Evolutionary conservation across 1,140 invertebrate genomes (phyloP).

Genomic region (Dendroctonus ponderosae): DNA sequence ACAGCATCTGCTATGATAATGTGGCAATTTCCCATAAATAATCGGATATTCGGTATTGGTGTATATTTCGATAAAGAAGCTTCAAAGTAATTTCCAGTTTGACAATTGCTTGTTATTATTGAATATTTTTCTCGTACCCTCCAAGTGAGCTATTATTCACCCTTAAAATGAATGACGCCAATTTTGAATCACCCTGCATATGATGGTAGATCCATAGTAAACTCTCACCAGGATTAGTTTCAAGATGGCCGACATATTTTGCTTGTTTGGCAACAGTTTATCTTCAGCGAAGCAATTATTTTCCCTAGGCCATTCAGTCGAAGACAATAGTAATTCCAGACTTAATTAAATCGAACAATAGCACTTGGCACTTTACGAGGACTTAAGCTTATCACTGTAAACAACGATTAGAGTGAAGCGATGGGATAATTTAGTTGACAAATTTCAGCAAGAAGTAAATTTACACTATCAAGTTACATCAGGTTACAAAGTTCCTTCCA

Average conservation of each 20-base stretch:
- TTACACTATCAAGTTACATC: background rate
- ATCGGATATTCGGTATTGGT: too few species aligned
- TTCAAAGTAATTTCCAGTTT: background rate
- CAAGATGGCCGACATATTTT: background rate
- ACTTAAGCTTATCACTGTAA: constrained; percentile 20
- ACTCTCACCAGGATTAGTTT: background rate
- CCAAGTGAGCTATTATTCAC: too few species aligned
- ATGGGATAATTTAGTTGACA: constrained; percentile 21
- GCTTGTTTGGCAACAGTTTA: constrained; percentile 5
- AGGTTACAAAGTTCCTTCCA: too few species aligned
- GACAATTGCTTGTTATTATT: background rate
- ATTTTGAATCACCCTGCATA: too few species aligned
- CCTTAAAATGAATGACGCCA: too few species aligned
- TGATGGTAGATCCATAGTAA: too few species aligned
- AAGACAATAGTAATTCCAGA: constrained; percentile 19
- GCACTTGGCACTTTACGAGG: constrained; percentile 17
- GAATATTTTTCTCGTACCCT: too few species aligned
- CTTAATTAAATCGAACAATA: constrained; percentile 25
- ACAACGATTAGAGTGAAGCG: constrained; percentile 20
- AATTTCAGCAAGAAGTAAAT: constrained; percentile 17
- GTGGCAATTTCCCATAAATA: too few species aligned
- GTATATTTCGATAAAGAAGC: too few species aligned
- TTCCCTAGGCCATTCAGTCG: constrained; percentile 13
- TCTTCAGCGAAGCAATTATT: constrained; percentile 8
- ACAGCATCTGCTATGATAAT: too few species aligned